phyloP scores from a whole-genome alignment of 2,113 vertebrate species.

The Ptyas mucosa region DNA sequence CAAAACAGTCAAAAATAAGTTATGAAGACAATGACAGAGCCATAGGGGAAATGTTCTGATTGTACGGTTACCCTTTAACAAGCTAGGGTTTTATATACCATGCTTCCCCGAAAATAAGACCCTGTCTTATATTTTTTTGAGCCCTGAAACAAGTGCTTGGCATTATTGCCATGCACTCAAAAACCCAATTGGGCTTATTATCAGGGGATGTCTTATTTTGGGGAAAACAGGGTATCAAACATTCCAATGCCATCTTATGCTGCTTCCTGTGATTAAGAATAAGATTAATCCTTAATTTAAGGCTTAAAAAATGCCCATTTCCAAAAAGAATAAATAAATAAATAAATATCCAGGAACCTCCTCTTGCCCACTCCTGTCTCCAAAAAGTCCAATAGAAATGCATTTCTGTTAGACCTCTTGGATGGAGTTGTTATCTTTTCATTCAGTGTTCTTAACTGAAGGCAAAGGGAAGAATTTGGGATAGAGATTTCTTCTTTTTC shows the following conservation, averaged over 20 bases:
- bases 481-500: accelerated
- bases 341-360: constrained; percentile 5
- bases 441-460: background rate
- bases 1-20: constrained; percentile 78
- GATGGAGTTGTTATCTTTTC: background rate
- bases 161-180: no score
- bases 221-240: background rate
- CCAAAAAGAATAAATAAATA: background rate
- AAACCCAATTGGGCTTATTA: no score
- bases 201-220: no score
- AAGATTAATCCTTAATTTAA: constrained; percentile 22
- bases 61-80: background rate
- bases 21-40: background rate
- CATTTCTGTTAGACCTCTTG: background rate
- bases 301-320: background rate
- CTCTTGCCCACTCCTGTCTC: constrained; percentile 2
- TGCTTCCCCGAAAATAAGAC: no score
- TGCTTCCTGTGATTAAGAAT: background rate
- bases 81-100: background rate
- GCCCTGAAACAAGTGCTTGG: no score
- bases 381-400: background rate
- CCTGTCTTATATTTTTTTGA: no score
- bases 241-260: background rate
- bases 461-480: background rate
- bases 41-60: constrained; percentile 8